Evolutionary conservation across 2,113 vertebrate species (phyloP).

Genomic region (Porphyrio hochstetteri): DNA sequence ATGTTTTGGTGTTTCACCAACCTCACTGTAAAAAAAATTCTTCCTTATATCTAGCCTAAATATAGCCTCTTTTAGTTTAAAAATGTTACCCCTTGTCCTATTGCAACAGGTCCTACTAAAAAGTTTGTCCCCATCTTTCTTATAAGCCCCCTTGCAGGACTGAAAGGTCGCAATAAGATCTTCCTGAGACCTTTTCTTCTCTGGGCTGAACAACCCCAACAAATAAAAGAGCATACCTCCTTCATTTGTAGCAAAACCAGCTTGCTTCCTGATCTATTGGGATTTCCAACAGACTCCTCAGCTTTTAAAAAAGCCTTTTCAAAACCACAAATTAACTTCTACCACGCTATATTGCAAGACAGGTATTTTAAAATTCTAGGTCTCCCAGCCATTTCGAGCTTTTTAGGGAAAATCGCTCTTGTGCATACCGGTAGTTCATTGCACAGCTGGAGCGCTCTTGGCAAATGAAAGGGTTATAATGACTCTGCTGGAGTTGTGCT

Average conservation of each 20-base stretch:
- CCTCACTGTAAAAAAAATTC: background rate
- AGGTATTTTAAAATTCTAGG: background rate
- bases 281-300: background rate
- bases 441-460: background rate
- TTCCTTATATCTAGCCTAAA: background rate
- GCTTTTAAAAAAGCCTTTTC: background rate
- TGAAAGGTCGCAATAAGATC: background rate
- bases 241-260: background rate
- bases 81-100: background rate
- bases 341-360: background rate
- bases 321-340: background rate
- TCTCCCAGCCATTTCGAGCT: rapidly evolving
- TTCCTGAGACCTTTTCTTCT: background rate
- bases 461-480: background rate
- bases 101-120: background rate
- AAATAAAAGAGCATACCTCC: background rate
- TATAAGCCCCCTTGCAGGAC: background rate
- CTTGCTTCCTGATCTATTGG: background rate
- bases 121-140: background rate
- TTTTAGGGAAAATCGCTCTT: background rate
- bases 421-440: background rate
- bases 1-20: background rate
- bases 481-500: background rate
- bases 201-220: background rate
- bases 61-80: background rate